Base-by-base conservation (phyloP, 2,113 vertebrate species). In the Benitochromis conjunctus region DNA sequence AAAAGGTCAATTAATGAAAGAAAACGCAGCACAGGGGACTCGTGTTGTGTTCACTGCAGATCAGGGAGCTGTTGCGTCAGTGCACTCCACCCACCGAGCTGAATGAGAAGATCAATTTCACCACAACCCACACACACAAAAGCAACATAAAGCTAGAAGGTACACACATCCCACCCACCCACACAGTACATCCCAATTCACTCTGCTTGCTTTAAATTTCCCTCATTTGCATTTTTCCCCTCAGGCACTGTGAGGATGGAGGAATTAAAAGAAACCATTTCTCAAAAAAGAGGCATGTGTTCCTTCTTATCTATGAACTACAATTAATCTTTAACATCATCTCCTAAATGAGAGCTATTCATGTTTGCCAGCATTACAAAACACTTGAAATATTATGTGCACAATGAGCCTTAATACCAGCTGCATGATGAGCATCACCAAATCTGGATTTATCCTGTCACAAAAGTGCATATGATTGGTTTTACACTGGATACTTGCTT, bases 221-320 rank as follows among this genome's bases (percentile, higher is more conserved):
- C 38, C 64, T 87, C 29, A 76, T 83, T 85, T 82, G 18, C 81
- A 90, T 84, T 79, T 87, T 60, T 31, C 57, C 41, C 64, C 31
- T 64, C 14, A 78, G 38, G 6, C 3, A 7, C 55, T 11, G 16
- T 3, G 12, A 43, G 53, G 13, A 21, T 10, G 34, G 26, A 9
- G 1, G 57, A 83, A 53, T 38, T 10, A 64, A 51, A 51, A 11
- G 2, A 38, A 77, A 46, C 16, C 1, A 9, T n/a, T 62, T 46
- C 18, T 60, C 6, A 19, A 0, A 29, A 38, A 8, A 11, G 4
- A 29, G 43, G 43, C 43, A 53, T 19, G 18, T 53, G 51, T 53
- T 16, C 51, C 56, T 19, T 29, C 19, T 51, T 4, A 7, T 21
- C 13, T 76, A 5, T 51, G 29, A 11, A 31, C 21, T 5, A 24